Percentiles rank a stretch among this genome's conserved stretches.
These are phyloP conservation scores for Sebastes minor DNA, from an alignment of 2,797 vertebrate species.

Conservation along the genomic window DNA sequence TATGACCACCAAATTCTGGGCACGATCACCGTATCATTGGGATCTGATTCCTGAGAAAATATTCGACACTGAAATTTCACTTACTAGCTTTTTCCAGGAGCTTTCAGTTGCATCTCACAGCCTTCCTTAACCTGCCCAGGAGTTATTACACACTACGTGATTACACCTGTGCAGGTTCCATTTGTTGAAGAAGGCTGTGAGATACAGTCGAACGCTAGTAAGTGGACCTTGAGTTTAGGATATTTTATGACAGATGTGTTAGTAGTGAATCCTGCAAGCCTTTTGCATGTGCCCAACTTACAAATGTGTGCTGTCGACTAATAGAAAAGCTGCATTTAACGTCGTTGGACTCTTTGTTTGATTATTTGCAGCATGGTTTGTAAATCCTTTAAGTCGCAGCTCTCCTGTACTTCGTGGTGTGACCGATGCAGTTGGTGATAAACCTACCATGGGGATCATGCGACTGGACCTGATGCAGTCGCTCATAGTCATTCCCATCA, in stretches of 20 bases:
- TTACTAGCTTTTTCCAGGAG: background rate
- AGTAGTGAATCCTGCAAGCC: background rate
- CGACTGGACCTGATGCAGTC: slow-evolving; percentile 74
- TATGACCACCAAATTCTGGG: background rate
- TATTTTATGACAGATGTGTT: background rate
- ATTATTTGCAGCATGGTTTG: background rate
- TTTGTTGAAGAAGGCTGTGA: background rate
- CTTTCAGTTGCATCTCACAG: background rate
- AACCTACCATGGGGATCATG: slow-evolving; percentile 65
- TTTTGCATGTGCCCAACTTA: background rate
- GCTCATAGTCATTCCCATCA: slow-evolving; percentile 71
- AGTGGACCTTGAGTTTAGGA: background rate
- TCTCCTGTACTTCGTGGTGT: too few species aligned
- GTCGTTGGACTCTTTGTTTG: background rate
- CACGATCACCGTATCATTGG: too few species aligned
- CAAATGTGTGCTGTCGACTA: background rate
- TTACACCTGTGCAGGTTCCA: background rate
- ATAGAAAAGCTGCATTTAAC: background rate
- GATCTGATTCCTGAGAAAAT: background rate
- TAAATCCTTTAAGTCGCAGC: background rate
- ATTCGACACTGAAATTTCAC: accelerated
- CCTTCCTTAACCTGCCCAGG: background rate
- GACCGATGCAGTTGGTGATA: background rate
- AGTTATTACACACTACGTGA: background rate
- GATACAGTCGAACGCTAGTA: background rate